These are phyloP conservation scores for Mythimna albipuncta DNA, from an alignment of 2,888 invertebrate genomes.

Conservation along the genomic window DNA sequence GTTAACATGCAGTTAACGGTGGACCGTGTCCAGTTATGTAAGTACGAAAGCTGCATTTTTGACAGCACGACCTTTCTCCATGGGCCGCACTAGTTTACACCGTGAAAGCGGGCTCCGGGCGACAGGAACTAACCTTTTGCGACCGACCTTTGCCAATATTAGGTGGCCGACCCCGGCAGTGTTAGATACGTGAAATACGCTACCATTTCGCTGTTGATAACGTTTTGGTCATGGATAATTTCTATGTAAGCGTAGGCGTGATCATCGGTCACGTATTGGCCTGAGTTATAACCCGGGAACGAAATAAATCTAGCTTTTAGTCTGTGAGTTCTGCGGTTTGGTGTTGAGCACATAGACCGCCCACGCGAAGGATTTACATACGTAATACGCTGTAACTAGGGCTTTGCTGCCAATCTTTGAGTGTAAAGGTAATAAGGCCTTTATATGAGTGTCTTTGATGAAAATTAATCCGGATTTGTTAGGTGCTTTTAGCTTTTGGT, in stretches of 20 bases:
- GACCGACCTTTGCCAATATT: constrained; percentile 84
- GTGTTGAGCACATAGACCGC: constrained; percentile 77
- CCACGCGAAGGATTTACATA: constrained; percentile 73
- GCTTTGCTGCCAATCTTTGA: constrained; percentile 55
- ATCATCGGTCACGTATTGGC: constrained; percentile 88
- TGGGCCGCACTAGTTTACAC: constrained; percentile 84
- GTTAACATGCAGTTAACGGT: constrained; percentile 46
- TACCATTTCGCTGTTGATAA: constrained; percentile 84
- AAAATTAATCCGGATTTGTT: neutral
- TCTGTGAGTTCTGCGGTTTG: constrained; percentile 48
- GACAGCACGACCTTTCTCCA: constrained; percentile 70
- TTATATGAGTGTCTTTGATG: neutral
- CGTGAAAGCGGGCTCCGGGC: constrained; percentile 83
- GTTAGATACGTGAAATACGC: constrained; percentile 78
- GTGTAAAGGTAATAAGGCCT: constrained; percentile 22
- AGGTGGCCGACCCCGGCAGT: constrained; percentile 80
- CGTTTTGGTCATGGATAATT: constrained; percentile 75
- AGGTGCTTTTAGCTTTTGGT: neutral
- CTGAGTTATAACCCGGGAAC: constrained; percentile 85
- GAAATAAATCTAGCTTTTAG: constrained; percentile 83
- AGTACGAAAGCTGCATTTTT: constrained; percentile 68
- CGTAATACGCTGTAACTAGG: constrained; percentile 62
- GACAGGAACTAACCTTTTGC: constrained; percentile 86
- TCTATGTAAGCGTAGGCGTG: constrained; percentile 82
- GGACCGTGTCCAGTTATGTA: constrained; percentile 60